Conservation (phyloP, 2,888 invertebrate genomes). For the Theodoxus fluviatilis region DNA sequence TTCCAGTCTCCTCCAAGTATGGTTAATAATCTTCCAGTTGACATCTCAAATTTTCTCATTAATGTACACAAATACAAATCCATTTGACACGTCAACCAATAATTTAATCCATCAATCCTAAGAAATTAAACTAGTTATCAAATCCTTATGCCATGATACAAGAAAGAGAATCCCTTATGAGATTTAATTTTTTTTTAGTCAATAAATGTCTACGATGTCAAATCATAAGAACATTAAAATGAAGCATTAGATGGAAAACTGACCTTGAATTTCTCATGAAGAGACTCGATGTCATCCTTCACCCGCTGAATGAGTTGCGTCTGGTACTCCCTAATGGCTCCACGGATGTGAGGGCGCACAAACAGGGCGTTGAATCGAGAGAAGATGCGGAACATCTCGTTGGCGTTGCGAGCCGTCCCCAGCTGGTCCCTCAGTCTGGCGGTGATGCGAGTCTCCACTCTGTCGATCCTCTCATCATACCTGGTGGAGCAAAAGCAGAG, state of each 20-base stretch:
- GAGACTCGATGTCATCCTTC: constrained; percentile 96
- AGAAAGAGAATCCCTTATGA: too few relatives aligned
- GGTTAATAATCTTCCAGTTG: too few relatives aligned
- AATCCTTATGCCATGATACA: too few relatives aligned
- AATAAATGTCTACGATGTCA: neutral
- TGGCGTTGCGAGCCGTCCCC: constrained; percentile 98
- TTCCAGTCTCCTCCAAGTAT: too few relatives aligned
- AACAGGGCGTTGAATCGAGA: constrained; percentile 98
- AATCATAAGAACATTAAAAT: neutral
- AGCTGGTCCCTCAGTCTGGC: constrained; percentile 96
- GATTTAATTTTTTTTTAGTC: too few relatives aligned
- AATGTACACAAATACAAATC: too few relatives aligned
- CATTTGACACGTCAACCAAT: too few relatives aligned
- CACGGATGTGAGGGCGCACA: constrained; percentile 97
- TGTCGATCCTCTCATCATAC: constrained; percentile 97
- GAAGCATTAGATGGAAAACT: too few relatives aligned
- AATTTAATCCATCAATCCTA: too few relatives aligned
- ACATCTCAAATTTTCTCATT: too few relatives aligned
- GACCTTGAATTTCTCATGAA: constrained; percentile 98
- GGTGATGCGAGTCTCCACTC: constrained; percentile 97
- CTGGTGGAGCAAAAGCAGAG: constrained; percentile 34
- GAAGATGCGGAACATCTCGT: constrained; percentile 98
- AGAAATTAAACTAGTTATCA: too few relatives aligned
- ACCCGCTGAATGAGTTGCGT: constrained; percentile 98
- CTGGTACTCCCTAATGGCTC: constrained; percentile 98